These are phyloP conservation scores for Cotesia chilonis DNA, from an alignment of 1,140 invertebrate genomes.

Conservation along the genomic window DNA sequence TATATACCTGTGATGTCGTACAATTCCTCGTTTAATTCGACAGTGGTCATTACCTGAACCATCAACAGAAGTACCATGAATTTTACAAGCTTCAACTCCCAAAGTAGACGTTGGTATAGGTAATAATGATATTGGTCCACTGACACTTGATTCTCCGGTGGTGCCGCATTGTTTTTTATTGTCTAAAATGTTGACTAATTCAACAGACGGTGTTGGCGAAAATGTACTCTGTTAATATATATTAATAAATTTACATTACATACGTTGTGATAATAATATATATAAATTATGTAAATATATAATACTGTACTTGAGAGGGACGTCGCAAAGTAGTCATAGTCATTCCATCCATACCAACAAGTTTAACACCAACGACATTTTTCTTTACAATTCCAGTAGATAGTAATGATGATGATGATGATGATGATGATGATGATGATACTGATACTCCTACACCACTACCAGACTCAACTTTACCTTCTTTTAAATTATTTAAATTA, in stretches of 20 bases:
- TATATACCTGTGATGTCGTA: constrained; percentile 62
- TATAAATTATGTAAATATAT: background rate
- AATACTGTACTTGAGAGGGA: constrained; percentile 56
- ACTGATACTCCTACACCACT: no score
- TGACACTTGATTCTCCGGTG: constrained; percentile 54
- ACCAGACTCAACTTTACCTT: no score
- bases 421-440: no score
- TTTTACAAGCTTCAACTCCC: constrained; percentile 62
- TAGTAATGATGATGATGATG: background rate
- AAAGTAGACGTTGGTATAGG: constrained; percentile 51
- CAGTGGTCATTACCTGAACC: constrained; percentile 61
- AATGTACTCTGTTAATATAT: constrained; percentile 52
- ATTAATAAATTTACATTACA: no score
- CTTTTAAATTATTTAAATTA: constrained; percentile 40
- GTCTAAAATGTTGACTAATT: constrained; percentile 63
- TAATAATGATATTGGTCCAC: constrained; percentile 61
- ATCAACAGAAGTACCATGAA: constrained; percentile 59
- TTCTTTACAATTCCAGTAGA: constrained; percentile 49
- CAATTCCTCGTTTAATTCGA: constrained; percentile 63
- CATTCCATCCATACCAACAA: constrained; percentile 62
- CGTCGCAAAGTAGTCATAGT: constrained; percentile 57
- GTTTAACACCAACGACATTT: constrained; percentile 61
- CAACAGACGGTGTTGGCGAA: constrained; percentile 64
- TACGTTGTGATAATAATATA: no score
- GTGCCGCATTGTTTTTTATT: constrained; percentile 11